Conservation (phyloP, 2,797 vertebrate genomes). For the Pyrrhura leucotis region DNA sequence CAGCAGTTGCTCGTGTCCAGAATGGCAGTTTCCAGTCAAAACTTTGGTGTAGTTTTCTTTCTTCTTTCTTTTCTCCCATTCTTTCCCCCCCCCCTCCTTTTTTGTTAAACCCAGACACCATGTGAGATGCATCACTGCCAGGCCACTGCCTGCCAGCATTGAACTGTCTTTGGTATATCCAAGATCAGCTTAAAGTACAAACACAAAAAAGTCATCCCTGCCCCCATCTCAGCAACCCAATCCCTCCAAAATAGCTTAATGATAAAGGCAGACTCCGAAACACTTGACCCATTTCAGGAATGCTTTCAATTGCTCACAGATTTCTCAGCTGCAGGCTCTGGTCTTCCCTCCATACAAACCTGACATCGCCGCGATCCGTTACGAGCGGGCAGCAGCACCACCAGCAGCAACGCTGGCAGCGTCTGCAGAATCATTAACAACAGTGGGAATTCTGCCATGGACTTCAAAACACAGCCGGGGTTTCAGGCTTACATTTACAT, state of each 20-base stretch:
- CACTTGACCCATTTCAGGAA: slow-evolving; percentile 68
- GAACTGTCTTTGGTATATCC: slow-evolving; percentile 62
- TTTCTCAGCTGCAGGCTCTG: slow-evolving; percentile 4
- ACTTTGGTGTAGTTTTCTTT: not conserved
- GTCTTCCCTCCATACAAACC: not conserved
- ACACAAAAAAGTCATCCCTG: not conserved
- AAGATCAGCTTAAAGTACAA: slow-evolving; percentile 47
- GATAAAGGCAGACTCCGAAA: slow-evolving; percentile 69
- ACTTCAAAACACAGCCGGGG: not conserved
- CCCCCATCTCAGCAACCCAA: not conserved
- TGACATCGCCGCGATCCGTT: accelerated
- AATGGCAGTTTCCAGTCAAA: slow-evolving; percentile 54
- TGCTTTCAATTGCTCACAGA: slow-evolving; percentile 36
- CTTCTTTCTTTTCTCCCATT: not conserved
- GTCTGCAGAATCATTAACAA: not conserved
- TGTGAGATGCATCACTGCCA: slow-evolving; percentile 55
- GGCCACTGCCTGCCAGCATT: slow-evolving; percentile 57
- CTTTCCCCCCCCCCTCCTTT: not conserved
- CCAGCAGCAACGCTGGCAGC: not conserved
- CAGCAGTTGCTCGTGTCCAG: not conserved
- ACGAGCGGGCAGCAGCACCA: not conserved
- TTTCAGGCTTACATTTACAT: slow-evolving; percentile 6
- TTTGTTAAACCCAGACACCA: slow-evolving; percentile 10
- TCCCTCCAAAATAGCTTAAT: slow-evolving; percentile 69
- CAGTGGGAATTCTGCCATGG: slow-evolving; percentile 27